Evolutionary conservation across 2,113 vertebrate genomes (phyloP).

Genomic region (Oreochromis spilurus): DNA sequence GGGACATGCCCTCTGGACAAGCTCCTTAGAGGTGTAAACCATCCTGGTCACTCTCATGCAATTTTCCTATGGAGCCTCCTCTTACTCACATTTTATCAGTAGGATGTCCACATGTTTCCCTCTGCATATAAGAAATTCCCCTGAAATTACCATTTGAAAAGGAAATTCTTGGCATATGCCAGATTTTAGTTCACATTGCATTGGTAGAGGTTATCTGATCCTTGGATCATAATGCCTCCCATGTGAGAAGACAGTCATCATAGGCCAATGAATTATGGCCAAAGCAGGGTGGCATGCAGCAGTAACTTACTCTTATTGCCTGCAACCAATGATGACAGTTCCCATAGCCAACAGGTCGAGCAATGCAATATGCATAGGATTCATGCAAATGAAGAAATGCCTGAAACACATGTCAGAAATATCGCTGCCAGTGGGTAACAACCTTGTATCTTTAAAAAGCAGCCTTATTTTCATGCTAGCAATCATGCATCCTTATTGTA

Average conservation of each 20-base stretch:
- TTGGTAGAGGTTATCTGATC: slow-evolving; percentile 16
- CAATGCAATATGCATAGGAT: slow-evolving; percentile 60
- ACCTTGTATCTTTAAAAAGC: slow-evolving; percentile 47
- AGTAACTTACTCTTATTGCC: slow-evolving; percentile 68
- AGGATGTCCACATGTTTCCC: neutral
- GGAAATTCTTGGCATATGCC: slow-evolving; percentile 12
- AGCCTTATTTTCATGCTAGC: slow-evolving; percentile 47
- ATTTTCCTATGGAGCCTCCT: slow-evolving; percentile 1
- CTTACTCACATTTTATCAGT: slow-evolving; percentile 4
- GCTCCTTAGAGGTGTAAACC: slow-evolving; percentile 46
- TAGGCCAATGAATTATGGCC: slow-evolving; percentile 57
- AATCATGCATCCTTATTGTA: slow-evolving; percentile 45
- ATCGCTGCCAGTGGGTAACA: slow-evolving; percentile 37
- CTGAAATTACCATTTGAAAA: slow-evolving; percentile 52
- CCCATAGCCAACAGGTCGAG: slow-evolving; percentile 55
- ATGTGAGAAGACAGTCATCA: slow-evolving; percentile 52
- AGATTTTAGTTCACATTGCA: slow-evolving; percentile 17
- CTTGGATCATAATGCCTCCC: slow-evolving; percentile 40
- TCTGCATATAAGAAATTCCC: slow-evolving; percentile 16
- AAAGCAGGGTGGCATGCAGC: slow-evolving; percentile 52
- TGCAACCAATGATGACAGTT: slow-evolving; percentile 59
- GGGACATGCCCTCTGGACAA: slow-evolving; percentile 52
- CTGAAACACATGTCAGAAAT: slow-evolving; percentile 62
- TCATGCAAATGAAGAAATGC: slow-evolving; percentile 58
- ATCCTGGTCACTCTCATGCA: slow-evolving; percentile 10